phyloP scores from a whole-genome alignment of 2,113 vertebrate species.

The Daboia siamensis region DNA sequence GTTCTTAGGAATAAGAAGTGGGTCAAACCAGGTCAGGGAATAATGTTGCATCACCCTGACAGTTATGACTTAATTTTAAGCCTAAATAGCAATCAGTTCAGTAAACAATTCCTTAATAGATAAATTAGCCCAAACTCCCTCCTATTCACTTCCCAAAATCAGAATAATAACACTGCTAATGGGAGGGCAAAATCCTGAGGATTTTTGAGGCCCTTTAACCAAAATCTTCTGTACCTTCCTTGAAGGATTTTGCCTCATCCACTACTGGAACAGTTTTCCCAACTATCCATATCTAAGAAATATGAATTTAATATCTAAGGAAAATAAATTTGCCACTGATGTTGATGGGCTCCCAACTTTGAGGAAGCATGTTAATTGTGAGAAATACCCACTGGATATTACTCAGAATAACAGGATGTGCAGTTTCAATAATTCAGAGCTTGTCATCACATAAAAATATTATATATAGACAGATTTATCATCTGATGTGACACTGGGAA shows the following conservation, averaged over 20 bases:
- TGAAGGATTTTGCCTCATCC: neutral
- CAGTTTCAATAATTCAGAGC: neutral
- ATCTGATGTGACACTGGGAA: neutral
- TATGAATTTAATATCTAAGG: neutral
- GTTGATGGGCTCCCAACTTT: neutral
- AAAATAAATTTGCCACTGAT: neutral
- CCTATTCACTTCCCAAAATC: neutral
- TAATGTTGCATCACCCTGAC: neutral
- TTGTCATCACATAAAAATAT: neutral
- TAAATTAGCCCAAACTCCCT: neutral
- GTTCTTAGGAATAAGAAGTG: neutral
- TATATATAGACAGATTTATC: neutral
- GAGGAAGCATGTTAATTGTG: neutral
- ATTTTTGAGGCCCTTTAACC: neutral
- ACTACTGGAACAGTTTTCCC: neutral
- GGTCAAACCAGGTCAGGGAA: neutral
- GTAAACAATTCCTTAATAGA: neutral
- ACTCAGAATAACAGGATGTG: neutral
- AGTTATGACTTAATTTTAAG: neutral
- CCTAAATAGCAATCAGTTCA: too few relatives aligned
- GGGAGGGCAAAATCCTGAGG: too few relatives aligned
- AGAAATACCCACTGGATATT: neutral
- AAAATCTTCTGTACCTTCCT: neutral
- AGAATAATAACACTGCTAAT: neutral
- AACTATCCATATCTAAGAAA: neutral